These are phyloP conservation scores for Andrena camellia DNA, from an alignment of 2,888 invertebrate species.

Conservation along the genomic window DNA sequence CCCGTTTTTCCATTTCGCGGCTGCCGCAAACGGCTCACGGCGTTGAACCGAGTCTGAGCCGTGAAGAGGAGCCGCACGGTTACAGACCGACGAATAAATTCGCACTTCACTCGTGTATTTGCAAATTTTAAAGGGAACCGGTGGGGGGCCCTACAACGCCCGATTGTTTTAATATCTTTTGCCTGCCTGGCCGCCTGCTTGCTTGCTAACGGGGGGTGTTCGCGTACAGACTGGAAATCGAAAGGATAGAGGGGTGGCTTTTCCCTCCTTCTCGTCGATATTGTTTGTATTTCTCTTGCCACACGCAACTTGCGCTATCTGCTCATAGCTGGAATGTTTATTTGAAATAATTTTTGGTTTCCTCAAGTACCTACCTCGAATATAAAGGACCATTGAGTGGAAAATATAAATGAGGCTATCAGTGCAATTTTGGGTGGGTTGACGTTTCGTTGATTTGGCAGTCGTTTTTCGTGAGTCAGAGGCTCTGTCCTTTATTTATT, in stretches of 20 bases:
- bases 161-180: slow-evolving; percentile 78
- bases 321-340: too few species aligned
- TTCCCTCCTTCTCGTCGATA: background rate
- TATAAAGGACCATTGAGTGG: too few species aligned
- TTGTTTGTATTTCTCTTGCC: background rate
- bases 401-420: too few species aligned
- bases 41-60: slow-evolving; percentile 65
- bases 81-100: slow-evolving; percentile 79
- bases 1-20: slow-evolving; percentile 79
- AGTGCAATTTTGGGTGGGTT: too few species aligned
- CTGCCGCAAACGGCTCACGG: slow-evolving; percentile 64
- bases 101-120: slow-evolving; percentile 80
- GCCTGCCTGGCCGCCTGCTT: slow-evolving; percentile 44
- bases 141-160: slow-evolving; percentile 72
- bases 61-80: slow-evolving; percentile 61
- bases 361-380: too few species aligned
- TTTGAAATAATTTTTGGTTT: too few species aligned
- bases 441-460: too few species aligned
- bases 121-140: slow-evolving; percentile 79
- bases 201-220: slow-evolving; percentile 43
- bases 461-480: too few species aligned
- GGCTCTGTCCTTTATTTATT: too few species aligned
- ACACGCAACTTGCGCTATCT: background rate
- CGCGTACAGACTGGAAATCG: slow-evolving; percentile 37
- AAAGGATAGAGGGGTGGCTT: slow-evolving; percentile 28